Evolutionary conservation across 1,140 invertebrate species (phyloP), one percentile per base, ranked within the genome.

Genomic region (Caenorhabditis remanei): DNA sequence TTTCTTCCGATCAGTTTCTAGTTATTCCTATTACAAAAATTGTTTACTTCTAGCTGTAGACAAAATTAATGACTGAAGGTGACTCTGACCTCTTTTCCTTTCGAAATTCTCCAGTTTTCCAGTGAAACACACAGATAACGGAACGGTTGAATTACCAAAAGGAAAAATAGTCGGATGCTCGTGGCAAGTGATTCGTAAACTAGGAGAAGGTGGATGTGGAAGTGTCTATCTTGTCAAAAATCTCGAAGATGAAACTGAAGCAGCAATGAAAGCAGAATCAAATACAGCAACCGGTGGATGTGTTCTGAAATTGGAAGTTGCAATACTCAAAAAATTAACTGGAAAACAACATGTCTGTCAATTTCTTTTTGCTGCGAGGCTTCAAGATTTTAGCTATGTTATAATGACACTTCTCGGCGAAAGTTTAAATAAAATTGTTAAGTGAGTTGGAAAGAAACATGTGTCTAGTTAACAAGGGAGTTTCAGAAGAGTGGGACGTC

Each of bases 391-490:
- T 67, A 87, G 84, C 61, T 90, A 90, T 50, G 90, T 90, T 67
- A 87, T 90, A 7, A 90, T 90, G 90, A 91, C 90, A 32, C 55
- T 90, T 32, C 85, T 91, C 24, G 90, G 90, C 5, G 85, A 91
- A 16, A 75, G 50, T 67, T 65, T 90, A 7, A 87, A 86, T 40
- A 41, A 87, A 58, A 19, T 90, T 7, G 63, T 90, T 58, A 87
- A 90, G 71, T 53, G 61, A 46, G 71, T 32, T 67, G 32, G 4
- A 13, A 16, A 1, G 24, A 19, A 32, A 13, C 21, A 19, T 0
- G n/a, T 0, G 0, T 71, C 4, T 19, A 46, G 4, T n/a, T 46
- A 4, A n/a, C 4, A n/a, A n/a, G 9, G 46, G 21, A 14, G 32
- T 53, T 85, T 67, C 84, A 85, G 84, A 55, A 87, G 55, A 71